Conservation (phyloP, 2,797 vertebrate species). For the Eleutherodactylus coqui region DNA sequence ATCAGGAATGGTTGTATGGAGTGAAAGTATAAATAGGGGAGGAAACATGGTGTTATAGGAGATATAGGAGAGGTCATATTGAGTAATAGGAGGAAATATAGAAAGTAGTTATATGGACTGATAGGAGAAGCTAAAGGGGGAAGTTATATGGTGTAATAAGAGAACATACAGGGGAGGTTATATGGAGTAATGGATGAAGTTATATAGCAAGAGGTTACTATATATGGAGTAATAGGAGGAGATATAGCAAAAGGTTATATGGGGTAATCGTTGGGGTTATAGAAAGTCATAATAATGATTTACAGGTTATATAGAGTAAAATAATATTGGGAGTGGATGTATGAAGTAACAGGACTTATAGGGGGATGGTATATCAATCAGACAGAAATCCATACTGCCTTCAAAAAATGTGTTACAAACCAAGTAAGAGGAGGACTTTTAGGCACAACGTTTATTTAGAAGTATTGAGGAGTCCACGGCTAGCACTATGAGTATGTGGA, state of each 20-base stretch:
- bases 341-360: too few relatives aligned
- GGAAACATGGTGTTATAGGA: too few relatives aligned
- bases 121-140: neutral
- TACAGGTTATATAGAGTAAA: conserved; percentile 16
- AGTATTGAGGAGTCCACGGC: neutral
- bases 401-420: neutral
- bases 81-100: neutral
- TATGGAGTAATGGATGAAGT: neutral
- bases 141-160: too few relatives aligned
- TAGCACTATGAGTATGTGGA: neutral
- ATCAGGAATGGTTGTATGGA: neutral
- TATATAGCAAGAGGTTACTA: neutral
- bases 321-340: neutral
- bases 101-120: neutral
- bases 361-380: neutral
- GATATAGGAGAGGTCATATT: conserved; percentile 2
- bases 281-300: too few relatives aligned
- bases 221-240: neutral
- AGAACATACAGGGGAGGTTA: neutral
- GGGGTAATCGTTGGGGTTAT: neutral
- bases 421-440: too few relatives aligned
- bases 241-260: neutral
- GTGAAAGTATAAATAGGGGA: too few relatives aligned
- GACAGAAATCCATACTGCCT: neutral
- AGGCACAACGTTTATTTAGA: neutral